Evolutionary conservation across 2,113 vertebrate genomes (phyloP).

Genomic region (Equus przewalskii): DNA sequence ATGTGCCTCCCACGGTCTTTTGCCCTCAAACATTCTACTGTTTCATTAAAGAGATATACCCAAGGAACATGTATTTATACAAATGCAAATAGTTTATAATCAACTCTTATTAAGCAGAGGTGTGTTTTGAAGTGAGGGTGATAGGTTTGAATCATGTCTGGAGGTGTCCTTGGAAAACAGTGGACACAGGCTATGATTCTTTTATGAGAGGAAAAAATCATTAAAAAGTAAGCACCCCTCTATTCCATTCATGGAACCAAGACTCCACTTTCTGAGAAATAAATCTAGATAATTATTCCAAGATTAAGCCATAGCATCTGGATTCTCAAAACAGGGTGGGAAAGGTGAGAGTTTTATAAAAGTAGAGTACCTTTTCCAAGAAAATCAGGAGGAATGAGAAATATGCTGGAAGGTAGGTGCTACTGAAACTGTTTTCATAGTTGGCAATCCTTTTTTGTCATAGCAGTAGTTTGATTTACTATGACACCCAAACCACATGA

Average conservation of each 20-base stretch:
- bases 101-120: not conserved
- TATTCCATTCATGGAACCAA: not conserved
- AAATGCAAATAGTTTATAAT: not conserved
- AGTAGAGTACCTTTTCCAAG: not conserved
- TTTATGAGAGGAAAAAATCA: not conserved
- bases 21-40: not conserved
- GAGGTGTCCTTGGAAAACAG: not conserved
- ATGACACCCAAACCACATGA: not conserved
- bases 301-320: not conserved
- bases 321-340: not conserved
- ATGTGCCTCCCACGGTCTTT: not conserved
- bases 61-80: not conserved
- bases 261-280: not conserved
- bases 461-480: not conserved
- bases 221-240: not conserved
- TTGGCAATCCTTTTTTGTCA: not conserved
- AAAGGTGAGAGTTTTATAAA: not conserved
- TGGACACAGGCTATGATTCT: not conserved
- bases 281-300: not conserved
- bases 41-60: not conserved
- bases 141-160: not conserved
- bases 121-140: not conserved
- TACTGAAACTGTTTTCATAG: not conserved
- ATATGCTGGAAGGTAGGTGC: not conserved
- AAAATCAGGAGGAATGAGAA: not conserved